Base-by-base conservation (phyloP, 2,888 invertebrate genomes). In the Anoplius nigerrimus region DNA sequence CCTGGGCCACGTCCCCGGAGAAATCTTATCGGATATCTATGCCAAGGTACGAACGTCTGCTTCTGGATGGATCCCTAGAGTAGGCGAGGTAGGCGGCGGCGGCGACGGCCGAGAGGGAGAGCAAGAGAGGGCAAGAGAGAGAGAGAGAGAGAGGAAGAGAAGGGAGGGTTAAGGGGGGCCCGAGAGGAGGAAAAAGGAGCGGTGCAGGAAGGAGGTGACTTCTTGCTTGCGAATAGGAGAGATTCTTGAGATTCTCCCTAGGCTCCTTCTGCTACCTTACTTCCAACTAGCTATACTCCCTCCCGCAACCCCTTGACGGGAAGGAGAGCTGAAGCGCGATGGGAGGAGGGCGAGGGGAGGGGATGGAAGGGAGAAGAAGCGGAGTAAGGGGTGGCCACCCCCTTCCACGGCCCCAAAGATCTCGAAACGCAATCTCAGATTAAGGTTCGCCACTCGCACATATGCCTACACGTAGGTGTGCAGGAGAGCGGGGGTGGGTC, bases 21-120 rank as follows among this genome's bases (percentile, higher is more conserved):
- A 82, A 82, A 82, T 82, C 80, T 80, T 76, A 82, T 82, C 80
- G 62, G 80, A 76, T 79, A 75, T 75, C 81, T 72, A 67, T 75
- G 79, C 76, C 71, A 75, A 71, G 69, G 71, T 70, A 74, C 66
- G 72, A 76, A 76, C 71, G 70, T 64, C 69, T 69, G 69, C 71
- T 69, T 45, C 55, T 46, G 65, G 71, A 72, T 68, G 66, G 64
- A 75, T 76, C 72, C 74, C 74, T 52, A 24, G 72, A 48, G 66
- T 27, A n/a, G 22, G 53, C 61, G 48, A 51, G 54, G 57, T 64
- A 64, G 46, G 56, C 51, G 21, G 27, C 21, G 46, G 11, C 20
- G 16, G 48, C 13, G 34, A 57, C 18, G 34, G 52, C 11, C 54
- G 52, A 51, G 21, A 56, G 27, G 54, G 60, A 48, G 27, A 61